Percentiles rank a stretch among this genome's conserved stretches.
Evolutionary conservation across 1,140 invertebrate species (phyloP).

Genomic region (Lethrus apterus): DNA sequence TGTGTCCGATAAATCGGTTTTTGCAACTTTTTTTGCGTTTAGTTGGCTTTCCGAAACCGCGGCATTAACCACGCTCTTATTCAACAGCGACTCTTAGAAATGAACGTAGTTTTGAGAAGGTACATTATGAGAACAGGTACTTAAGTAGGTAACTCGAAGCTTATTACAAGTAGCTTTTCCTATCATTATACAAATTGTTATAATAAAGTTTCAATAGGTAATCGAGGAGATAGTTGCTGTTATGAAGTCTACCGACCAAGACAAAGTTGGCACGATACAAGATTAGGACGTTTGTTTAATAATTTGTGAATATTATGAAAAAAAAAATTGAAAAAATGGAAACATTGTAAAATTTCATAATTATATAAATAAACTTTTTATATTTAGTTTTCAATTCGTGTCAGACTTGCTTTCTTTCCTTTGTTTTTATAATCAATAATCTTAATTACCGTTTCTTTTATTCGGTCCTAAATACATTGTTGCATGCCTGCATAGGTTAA

Average conservation of each 20-base stretch:
- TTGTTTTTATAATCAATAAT: too few relatives aligned
- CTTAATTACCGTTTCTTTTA: too few relatives aligned
- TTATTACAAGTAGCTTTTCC: background rate
- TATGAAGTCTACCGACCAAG: conserved; percentile 11
- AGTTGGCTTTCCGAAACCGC: conserved; percentile 5
- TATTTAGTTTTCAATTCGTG: too few relatives aligned
- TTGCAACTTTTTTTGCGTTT: background rate
- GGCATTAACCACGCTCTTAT: conserved; percentile 11
- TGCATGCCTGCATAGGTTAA: too few relatives aligned
- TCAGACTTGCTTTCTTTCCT: too few relatives aligned
- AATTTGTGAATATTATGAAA: too few relatives aligned
- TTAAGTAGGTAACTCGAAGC: conserved; percentile 3
- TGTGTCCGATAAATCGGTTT: background rate
- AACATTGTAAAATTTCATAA: background rate
- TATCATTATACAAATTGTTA: background rate
- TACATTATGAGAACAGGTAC: conserved; percentile 18
- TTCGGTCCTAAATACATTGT: too few relatives aligned
- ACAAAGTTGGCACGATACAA: background rate
- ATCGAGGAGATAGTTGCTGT: conserved; percentile 5
- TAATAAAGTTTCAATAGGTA: conserved; percentile 7
- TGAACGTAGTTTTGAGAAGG: conserved; percentile 14
- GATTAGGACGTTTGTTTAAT: background rate
- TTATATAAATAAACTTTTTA: conserved; percentile 7
- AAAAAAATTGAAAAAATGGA: background rate
- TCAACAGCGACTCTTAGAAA: conserved; percentile 14